Base-by-base conservation (phyloP, 2,888 invertebrate species). In the Zelleria hepariella region DNA sequence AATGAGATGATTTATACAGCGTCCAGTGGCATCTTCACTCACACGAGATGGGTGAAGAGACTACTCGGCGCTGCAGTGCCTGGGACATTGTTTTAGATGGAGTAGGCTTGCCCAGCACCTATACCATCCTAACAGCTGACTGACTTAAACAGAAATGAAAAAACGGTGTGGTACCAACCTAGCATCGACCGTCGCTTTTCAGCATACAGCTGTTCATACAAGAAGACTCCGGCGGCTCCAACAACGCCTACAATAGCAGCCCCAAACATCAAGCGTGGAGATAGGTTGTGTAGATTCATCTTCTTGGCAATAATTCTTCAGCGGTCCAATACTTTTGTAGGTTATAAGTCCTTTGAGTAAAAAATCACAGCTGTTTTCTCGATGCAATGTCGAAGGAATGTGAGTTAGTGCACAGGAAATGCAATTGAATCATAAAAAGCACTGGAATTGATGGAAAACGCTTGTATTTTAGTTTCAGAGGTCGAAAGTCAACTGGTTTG, bases 231-330 rank as follows among this genome's bases (percentile, higher is more conserved):
- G 42, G 88, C 88, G 1, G 89, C 89, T 2, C 89, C 86, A 0
- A 89, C 86, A 0, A 89, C 75, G 4, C 89, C 89, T 0, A 89
- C 86, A 0, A 89, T 77, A 21, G 89, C 89, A 0, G 89, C 89
- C 6, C 89, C 89, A 59, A 83, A 72, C 75, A 89, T 73, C 55
- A 80, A 67, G 27, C 85, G 80, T 5, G 86, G 74, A 1, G 82
- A 77, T 0, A 85, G 64, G 47, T 77, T 73, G 47, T 64, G 71
- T 3, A 18, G n/a, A 57, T 70, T 70, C 58, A 64, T 62, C 59
- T 59, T 62, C 59, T 20, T 18, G 2, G 15, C 8, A 5, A 20
- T 3, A 7, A 42, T 42, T 21, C n/a, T 18, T 49, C 4, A 51
- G 5, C 5, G 20, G 10, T 42, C 15, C n/a, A n/a, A n/a, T n/a